Conservation (phyloP, 2,888 invertebrate genomes). For the Aricia artaxerxes region DNA sequence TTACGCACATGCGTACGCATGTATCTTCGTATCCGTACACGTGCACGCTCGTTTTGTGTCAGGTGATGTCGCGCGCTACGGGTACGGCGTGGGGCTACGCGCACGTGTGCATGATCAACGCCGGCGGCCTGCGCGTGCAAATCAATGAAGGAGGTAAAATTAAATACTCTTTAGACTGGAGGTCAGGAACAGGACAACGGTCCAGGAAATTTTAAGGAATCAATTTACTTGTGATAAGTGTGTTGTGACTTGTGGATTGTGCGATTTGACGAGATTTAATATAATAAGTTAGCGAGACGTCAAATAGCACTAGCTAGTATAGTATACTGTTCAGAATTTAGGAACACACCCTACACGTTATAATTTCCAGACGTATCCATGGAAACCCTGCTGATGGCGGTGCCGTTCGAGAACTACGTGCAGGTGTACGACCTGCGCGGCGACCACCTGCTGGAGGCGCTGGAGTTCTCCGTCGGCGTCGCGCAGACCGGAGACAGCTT, state of each 20-base stretch:
- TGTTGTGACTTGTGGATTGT: no score
- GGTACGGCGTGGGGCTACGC: conserved; percentile 59
- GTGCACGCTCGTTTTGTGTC: no score
- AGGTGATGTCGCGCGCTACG: conserved; percentile 51
- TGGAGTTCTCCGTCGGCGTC: conserved; percentile 79
- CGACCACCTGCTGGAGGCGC: conserved; percentile 80
- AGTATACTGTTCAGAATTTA: background rate
- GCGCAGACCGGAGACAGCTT: conserved; percentile 57
- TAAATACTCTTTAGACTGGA: background rate
- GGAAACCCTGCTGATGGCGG: conserved; percentile 83
- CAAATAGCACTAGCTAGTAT: background rate
- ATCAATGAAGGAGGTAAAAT: conserved; percentile 82
- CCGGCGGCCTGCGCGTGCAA: conserved; percentile 86
- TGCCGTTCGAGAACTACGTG: conserved; percentile 89
- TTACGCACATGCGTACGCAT: no score
- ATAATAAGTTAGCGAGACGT: no score
- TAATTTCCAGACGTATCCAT: conserved; percentile 83
- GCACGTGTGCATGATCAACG: conserved; percentile 82
- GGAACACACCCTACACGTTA: background rate
- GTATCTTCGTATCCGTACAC: no score
- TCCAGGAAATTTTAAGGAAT: no score
- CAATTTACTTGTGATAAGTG: no score
- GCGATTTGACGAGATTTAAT: no score
- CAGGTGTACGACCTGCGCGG: conserved; percentile 87
- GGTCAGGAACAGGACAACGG: no score